Evolutionary conservation across 2,888 invertebrate species (phyloP), one percentile per base, ranked within the genome.

Genomic region (Trichopria drosophilae): DNA sequence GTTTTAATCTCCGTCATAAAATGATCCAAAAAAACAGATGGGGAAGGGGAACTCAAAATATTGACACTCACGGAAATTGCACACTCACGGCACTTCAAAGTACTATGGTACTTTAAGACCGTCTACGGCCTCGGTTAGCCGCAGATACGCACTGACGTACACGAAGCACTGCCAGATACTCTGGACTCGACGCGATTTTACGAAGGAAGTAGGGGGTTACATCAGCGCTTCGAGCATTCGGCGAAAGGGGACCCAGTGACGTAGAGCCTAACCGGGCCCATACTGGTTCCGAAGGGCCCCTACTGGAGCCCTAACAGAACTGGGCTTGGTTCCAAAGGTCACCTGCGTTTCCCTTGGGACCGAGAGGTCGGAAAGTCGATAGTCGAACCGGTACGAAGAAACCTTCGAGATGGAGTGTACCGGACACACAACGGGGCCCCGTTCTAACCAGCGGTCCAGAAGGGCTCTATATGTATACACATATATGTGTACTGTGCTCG

Each of bases 401-500:
- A 53, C 50, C 55, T 53, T 55, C 60, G 56, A 53, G 53, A 52
- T 57, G 52, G 62, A 53, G 50, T 47, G 60, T 51, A 47, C 48
- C 50, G 39, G 46, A 56, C 57, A n/a, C n/a, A n/a, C n/a, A n/a
- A n/a, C 47, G 62, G 54, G 57, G 59, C 57, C 64, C 64, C 63
- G 59, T 60, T 63, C 63, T 62, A 57, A 56, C 61, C 59, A 56
- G 62, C 56, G 60, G 58, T 61, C 22, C 42, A 34, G 31, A 48
- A 31, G 48, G 48, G 34, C 37, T 37, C 37, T 15, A n/a, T 18
- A 35, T 23, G 31, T 20, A 18, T n/a, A 9, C 19, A 37, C 29
- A 19, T 9, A 16, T 34, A 20, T 35, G 39, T 16, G 4, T 24
- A 12, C 39, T 22, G 18, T n/a, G 16, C 37, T 37, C 31, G 35